Evolutionary conservation across 1,140 invertebrate species (phyloP), one percentile per base, ranked within the genome.

Genomic region (Drosophila bocki): DNA sequence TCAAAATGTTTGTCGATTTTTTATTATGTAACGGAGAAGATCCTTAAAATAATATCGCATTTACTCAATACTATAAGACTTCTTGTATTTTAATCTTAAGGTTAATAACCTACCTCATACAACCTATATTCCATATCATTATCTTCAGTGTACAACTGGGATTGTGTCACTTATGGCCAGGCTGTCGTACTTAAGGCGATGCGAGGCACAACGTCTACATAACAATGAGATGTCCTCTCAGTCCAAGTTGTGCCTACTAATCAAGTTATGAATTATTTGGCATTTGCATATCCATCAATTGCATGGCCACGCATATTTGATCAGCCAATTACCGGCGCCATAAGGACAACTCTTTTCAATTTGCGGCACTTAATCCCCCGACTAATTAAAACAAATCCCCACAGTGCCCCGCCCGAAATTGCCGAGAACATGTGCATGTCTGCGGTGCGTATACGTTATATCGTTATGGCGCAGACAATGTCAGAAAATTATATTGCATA

Each of bases 381-480:
- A 71, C 79, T 87, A 87, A 86, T 86, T 86, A 86, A 87, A 82
- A 78, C 47, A 75, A 79, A 64, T 82, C 79, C 75, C 68, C 33
- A 41, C 61, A 56, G 83, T 33, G 22, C 29, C 41, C 54, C 29
- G n/a, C 37, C 65, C 35, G 17, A 45, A 37, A 42, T 37, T 22
- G 4, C 35, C n/a, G 22, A 33, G 37, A 13, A 37, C 22, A 37
- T 56, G 51, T 56, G 29, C 53, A 42, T 58, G 78, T 58, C 59
- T 79, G 44, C 17, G 37, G 45, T 87, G 68, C 83, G 83, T 86
- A 83, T 83, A 80, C 84, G 84, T 75, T 64, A 69, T 56, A 56
- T 56, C 41, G 83, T 62, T 88, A 60, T 67, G 60, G 68, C 54
- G 47, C 71, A 72, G 79, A 68, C 69, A 70, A 60, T 59, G 63